Conservation (phyloP, 2,797 vertebrate genomes). For the Anomalospiza imberbis region DNA sequence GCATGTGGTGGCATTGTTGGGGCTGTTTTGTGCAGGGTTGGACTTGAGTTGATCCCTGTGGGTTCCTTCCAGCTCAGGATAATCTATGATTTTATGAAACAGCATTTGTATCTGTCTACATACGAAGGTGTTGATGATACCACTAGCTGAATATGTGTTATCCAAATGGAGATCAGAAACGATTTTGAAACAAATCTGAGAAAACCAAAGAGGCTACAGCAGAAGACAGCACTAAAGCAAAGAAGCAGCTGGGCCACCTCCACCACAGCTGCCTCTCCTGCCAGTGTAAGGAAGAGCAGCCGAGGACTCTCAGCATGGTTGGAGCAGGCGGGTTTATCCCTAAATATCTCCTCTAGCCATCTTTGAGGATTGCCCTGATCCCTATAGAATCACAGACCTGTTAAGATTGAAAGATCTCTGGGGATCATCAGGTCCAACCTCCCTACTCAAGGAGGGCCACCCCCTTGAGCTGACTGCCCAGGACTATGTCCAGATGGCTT, state of each 20-base stretch:
- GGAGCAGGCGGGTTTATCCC: fast-evolving
- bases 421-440: background rate
- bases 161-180: background rate
- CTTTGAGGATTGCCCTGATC: background rate
- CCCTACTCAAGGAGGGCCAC: background rate
- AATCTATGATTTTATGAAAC: background rate
- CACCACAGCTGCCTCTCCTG: background rate
- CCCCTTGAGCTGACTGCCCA: background rate
- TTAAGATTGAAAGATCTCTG: background rate
- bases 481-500: background rate
- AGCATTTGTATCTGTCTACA: background rate
- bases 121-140: background rate
- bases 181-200: background rate
- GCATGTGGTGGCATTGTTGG: background rate
- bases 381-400: background rate
- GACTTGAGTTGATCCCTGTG: background rate
- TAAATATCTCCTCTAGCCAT: background rate
- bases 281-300: background rate
- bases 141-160: fast-evolving
- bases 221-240: background rate
- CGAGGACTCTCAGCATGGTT: background rate
- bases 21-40: background rate
- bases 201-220: fast-evolving
- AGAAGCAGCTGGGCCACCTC: fast-evolving
- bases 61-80: background rate